Conservation (phyloP, 2,888 invertebrate genomes). For the Hydroisotoma schaefferi region DNA sequence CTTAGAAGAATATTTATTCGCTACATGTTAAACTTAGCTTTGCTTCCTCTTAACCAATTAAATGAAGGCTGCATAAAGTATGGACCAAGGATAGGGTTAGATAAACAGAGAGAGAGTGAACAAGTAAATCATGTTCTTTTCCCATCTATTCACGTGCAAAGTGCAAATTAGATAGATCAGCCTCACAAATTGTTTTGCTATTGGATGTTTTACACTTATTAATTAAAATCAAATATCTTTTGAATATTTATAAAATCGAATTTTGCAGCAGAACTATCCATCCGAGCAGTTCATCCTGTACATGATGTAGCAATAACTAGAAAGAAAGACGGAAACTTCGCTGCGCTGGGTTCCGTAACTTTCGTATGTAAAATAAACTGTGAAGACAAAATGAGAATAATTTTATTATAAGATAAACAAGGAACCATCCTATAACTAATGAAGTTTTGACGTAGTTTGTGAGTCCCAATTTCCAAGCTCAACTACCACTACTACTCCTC, state of each 20-base stretch:
- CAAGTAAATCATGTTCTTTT: slow-evolving; percentile 2
- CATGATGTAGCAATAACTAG: no score
- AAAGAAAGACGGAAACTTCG: no score
- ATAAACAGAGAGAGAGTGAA: no score
- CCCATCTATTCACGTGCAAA: not conserved
- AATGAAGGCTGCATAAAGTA: no score
- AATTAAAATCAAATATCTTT: slow-evolving; percentile 15
- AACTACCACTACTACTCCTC: no score
- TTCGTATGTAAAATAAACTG: not conserved
- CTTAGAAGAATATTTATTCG: no score
- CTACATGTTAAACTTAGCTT: no score
- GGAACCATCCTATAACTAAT: no score
- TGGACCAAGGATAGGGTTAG: no score
- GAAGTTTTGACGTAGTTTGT: slow-evolving; percentile 8
- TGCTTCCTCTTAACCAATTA: no score
- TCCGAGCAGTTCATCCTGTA: no score
- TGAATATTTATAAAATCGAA: slow-evolving; percentile 7
- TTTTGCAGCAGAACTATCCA: not conserved
- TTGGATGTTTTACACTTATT: slow-evolving; percentile 3
- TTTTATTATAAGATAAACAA: slow-evolving; percentile 8
- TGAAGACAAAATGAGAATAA: not conserved
- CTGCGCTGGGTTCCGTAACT: no score
- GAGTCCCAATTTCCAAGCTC: not conserved
- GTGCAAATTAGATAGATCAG: slow-evolving; percentile 1
- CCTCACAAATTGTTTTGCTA: not conserved